These are phyloP conservation scores for Psix sp. DNA, from an alignment of 1,140 invertebrate genomes.

Conservation along the genomic window DNA sequence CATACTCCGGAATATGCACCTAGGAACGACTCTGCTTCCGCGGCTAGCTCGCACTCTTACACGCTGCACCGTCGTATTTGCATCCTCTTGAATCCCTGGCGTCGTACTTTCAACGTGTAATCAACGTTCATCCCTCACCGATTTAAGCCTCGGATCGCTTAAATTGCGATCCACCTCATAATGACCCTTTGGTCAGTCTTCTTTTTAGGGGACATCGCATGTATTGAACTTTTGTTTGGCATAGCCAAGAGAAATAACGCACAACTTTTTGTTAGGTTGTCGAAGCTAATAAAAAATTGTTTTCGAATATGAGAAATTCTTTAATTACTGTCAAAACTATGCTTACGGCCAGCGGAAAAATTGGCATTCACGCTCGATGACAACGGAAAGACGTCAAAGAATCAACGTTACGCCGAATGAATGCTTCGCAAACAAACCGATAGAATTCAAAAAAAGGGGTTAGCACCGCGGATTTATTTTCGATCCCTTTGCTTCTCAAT, in stretches of 20 bases:
- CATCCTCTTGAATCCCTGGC: conserved; percentile 25
- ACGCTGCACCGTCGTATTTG: conserved; percentile 31
- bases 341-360: conserved; percentile 40
- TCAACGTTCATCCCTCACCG: conserved; percentile 14
- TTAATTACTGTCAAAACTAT: conserved; percentile 31
- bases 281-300: too few species aligned
- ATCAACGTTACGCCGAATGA: conserved; percentile 52
- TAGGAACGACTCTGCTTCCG: conserved; percentile 40
- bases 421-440: conserved; percentile 50
- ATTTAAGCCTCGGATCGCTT: not conserved
- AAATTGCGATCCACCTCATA: conserved; percentile 7
- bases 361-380: conserved; percentile 38
- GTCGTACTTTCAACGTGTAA: conserved; percentile 36
- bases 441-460: conserved; percentile 43
- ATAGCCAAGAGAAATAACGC: not conserved
- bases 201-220: not conserved
- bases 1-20: conserved; percentile 16
- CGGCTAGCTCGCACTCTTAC: conserved; percentile 34
- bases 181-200: not conserved
- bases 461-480: conserved; percentile 45
- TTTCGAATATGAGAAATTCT: conserved; percentile 3
- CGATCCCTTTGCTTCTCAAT: conserved; percentile 50
- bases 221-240: not conserved
- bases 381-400: conserved; percentile 44
- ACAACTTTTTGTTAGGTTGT: not conserved